Evolutionary conservation across 2,888 invertebrate species (phyloP).

Genomic region (Yponomeuta cagnagella): DNA sequence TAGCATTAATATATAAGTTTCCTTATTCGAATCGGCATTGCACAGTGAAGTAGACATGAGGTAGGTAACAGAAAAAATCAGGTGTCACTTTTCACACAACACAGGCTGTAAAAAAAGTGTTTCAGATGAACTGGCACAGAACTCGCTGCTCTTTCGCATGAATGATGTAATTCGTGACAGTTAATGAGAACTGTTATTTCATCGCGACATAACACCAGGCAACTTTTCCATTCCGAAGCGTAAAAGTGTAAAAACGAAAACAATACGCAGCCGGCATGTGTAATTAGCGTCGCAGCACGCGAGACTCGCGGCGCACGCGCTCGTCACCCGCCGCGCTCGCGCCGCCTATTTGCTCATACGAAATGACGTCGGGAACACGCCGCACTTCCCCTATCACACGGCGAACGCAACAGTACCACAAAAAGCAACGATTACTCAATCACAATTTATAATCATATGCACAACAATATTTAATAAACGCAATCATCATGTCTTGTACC

Average conservation of each 20-base stretch:
- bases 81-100: too few relatives aligned
- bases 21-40: too few relatives aligned
- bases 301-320: conserved; percentile 29
- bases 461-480: conserved; percentile 8
- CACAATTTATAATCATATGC: conserved; percentile 11
- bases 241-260: conserved; percentile 53
- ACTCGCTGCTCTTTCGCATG: conserved; percentile 7
- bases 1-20: too few relatives aligned
- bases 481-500: conserved; percentile 14
- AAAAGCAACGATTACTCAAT: conserved; percentile 7
- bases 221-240: conserved; percentile 62
- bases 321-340: conserved; percentile 8
- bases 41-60: too few relatives aligned
- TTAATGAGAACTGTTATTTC: conserved; percentile 35
- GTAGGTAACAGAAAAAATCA: too few relatives aligned
- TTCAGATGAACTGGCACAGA: conserved; percentile 12
- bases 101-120: neutral
- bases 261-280: conserved; percentile 51
- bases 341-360: neutral
- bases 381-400: conserved; percentile 22
- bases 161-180: conserved; percentile 29
- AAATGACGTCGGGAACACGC: conserved; percentile 4
- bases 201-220: conserved; percentile 47
- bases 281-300: conserved; percentile 53
- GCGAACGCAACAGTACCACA: neutral